phyloP scores from a whole-genome alignment of 1,140 invertebrate species.

The Myzus persicae region DNA sequence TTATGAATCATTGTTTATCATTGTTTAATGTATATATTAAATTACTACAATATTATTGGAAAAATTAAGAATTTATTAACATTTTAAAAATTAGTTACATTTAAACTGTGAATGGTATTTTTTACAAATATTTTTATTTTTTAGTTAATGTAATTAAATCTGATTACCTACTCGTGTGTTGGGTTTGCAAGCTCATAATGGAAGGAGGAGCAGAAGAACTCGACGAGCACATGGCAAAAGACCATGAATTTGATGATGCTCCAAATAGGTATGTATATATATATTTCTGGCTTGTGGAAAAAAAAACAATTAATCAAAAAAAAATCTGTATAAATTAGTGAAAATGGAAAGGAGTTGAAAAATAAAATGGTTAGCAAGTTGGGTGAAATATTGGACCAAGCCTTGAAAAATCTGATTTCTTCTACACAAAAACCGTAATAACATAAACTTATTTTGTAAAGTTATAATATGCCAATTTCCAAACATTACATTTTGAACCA shows the following conservation, averaged over 20 bases:
- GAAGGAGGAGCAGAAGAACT: constrained; percentile 54
- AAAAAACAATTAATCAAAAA: background rate
- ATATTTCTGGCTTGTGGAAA: background rate
- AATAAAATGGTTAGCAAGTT: constrained; percentile 55
- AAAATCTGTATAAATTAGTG: constrained; percentile 25
- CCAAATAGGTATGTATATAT: constrained; percentile 7
- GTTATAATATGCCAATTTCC: no score
- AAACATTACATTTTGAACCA: no score
- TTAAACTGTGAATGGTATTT: background rate
- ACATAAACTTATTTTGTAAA: background rate
- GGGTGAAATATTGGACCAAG: constrained; percentile 56
- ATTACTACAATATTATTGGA: constrained; percentile 22
- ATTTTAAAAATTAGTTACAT: background rate
- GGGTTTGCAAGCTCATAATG: constrained; percentile 54
- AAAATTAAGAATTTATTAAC: constrained; percentile 11
- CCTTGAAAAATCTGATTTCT: constrained; percentile 56
- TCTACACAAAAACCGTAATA: constrained; percentile 56
- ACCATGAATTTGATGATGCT: constrained; percentile 49
- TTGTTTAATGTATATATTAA: background rate
- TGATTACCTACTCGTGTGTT: constrained; percentile 49
- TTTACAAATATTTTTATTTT: constrained; percentile 27
- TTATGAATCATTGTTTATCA: background rate
- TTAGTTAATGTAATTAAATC: constrained; percentile 55
- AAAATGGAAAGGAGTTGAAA: constrained; percentile 55
- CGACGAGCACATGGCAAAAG: constrained; percentile 50